Percentiles rank a stretch among this genome's conserved stretches.
Evolutionary conservation across 2,888 invertebrate species (phyloP).

Genomic region (Aspidapion aeneum): DNA sequence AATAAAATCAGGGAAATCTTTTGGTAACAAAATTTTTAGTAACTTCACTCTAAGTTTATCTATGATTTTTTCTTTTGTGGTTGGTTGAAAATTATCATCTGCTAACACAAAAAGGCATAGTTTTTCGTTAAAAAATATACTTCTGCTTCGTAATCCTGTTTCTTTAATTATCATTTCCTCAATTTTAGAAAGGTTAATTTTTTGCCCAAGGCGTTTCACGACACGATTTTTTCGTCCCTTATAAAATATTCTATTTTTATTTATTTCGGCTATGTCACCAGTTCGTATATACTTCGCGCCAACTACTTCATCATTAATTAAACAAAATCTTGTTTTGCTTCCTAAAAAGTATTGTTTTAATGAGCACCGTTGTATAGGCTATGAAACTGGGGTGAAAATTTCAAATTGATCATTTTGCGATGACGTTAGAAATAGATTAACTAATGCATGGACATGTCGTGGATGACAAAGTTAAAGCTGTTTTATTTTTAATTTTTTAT

Average conservation of each 20-base stretch:
- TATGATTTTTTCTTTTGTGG: constrained; percentile 31
- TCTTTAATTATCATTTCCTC: constrained; percentile 52
- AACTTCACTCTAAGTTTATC: constrained; percentile 39
- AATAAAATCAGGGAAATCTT: constrained; percentile 59
- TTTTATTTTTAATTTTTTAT: no score
- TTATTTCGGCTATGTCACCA: constrained; percentile 67
- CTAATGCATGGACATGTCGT: no score
- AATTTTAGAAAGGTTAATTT: constrained; percentile 58
- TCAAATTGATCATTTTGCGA: no score
- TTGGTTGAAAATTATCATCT: constrained; percentile 26
- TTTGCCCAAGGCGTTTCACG: constrained; percentile 75
- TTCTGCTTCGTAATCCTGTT: constrained; percentile 51
- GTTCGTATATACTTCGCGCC: constrained; percentile 47
- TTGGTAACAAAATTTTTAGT: constrained; percentile 41
- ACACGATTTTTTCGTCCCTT: constrained; percentile 65
- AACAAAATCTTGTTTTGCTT: constrained; percentile 49
- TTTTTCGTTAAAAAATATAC: constrained; percentile 54
- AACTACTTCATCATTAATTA: constrained; percentile 40
- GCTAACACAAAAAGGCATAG: constrained; percentile 53
- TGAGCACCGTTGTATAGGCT: no score
- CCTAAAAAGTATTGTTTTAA: constrained; percentile 45
- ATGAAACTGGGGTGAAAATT: no score
- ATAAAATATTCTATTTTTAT: constrained; percentile 54
- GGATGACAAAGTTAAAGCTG: no score
- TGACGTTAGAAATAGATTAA: no score